Conservation (phyloP, 2,797 vertebrate species). For the Neosilurus mollespiculum region DNA sequence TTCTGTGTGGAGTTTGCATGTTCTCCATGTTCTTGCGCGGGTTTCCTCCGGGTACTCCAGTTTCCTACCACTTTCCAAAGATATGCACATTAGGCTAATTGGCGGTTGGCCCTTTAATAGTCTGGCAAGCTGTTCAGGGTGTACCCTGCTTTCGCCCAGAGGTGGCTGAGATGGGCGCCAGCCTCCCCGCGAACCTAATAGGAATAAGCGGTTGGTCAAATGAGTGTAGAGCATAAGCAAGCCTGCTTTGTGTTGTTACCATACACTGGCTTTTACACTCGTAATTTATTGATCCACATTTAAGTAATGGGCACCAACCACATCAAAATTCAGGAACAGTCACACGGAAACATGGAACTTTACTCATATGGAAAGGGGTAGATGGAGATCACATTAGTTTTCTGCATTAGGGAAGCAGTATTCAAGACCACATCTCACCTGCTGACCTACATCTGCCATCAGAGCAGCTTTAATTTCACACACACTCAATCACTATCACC, state of each 20-base stretch:
- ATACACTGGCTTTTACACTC: neutral
- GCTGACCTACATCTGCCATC: slow-evolving; percentile 11
- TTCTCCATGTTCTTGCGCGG: too few relatives aligned
- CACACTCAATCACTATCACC: neutral
- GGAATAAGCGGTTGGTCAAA: too few relatives aligned
- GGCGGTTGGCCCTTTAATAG: too few relatives aligned
- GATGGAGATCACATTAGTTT: neutral
- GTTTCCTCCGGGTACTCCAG: too few relatives aligned
- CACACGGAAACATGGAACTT: neutral
- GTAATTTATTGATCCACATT: neutral
- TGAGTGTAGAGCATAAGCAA: neutral
- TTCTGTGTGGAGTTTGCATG: too few relatives aligned
- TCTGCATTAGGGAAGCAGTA: neutral
- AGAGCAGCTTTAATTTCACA: slow-evolving; percentile 7
- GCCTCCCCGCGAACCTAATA: too few relatives aligned
- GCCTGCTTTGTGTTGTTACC: neutral
- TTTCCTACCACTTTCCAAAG: too few relatives aligned
- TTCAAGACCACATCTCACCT: neutral
- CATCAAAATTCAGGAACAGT: neutral
- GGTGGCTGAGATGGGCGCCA: too few relatives aligned
- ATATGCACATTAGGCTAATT: too few relatives aligned
- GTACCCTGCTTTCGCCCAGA: too few relatives aligned
- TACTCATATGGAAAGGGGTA: neutral
- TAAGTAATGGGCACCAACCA: neutral
- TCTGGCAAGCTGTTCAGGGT: too few relatives aligned